A percentile compares a stretch with the other conserved stretches of the same genome.
These are phyloP conservation scores for Drosophila paranaensis DNA, from an alignment of 2,888 invertebrate species.

Conservation along the genomic window DNA sequence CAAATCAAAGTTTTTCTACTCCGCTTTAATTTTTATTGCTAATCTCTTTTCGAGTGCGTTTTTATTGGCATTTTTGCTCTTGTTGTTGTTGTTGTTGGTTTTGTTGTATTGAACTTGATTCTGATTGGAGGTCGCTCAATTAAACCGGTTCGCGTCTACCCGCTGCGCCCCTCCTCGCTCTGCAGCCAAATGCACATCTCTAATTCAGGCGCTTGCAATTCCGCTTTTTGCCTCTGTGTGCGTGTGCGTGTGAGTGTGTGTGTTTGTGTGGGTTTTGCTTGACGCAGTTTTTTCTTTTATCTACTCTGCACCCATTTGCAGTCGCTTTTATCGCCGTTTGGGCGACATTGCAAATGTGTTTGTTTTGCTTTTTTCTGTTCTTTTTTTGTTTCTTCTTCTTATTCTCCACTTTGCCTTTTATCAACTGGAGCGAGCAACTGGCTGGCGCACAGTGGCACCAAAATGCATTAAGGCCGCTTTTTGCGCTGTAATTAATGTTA, in stretches of 20 bases:
- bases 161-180: not conserved
- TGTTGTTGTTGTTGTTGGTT: not conserved
- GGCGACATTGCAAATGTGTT: constrained; percentile 50
- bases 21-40: constrained; percentile 15
- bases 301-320: constrained; percentile 49
- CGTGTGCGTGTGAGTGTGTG: constrained; percentile 4
- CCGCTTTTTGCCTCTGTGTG: constrained; percentile 28
- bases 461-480: constrained; percentile 57
- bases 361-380: constrained; percentile 8
- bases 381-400: constrained; percentile 11
- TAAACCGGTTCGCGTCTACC: constrained; percentile 68
- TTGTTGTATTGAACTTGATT: constrained; percentile 73
- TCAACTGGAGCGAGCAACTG: constrained; percentile 33
- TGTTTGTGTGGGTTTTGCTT: constrained; percentile 29
- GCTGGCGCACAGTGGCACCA: constrained; percentile 59
- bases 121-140: constrained; percentile 76
- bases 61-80: constrained; percentile 28
- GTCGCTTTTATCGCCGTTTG: constrained; percentile 30
- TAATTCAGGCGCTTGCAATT: constrained; percentile 61
- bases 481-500: constrained; percentile 65
- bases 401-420: constrained; percentile 34
- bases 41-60: constrained; percentile 31
- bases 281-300: constrained; percentile 52
- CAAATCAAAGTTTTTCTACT: constrained; percentile 5
- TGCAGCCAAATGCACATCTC: constrained; percentile 19